These are phyloP conservation scores for Zosterops pallidus DNA, from an alignment of 2,113 vertebrate species.

Conservation along the genomic window DNA sequence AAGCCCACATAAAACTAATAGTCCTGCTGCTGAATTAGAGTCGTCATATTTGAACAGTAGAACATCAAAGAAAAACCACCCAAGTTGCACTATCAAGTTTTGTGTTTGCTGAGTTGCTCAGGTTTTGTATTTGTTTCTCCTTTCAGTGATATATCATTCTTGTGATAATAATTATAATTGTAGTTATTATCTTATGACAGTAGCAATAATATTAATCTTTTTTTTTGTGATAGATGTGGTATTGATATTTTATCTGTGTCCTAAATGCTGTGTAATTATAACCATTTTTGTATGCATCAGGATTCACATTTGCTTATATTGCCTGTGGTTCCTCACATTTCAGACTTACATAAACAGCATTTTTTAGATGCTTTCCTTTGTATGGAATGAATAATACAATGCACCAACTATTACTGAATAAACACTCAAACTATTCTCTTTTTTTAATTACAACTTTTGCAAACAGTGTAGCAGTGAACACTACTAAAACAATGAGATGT, in stretches of 20 bases:
- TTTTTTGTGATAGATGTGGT: background rate
- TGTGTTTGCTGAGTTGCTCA: background rate
- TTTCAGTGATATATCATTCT: background rate
- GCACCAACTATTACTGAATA: slow-evolving; percentile 15
- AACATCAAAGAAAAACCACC: background rate
- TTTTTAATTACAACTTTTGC: slow-evolving; percentile 30
- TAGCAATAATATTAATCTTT: background rate
- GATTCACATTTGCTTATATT: background rate
- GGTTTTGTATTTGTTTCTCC: background rate
- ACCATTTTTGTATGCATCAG: background rate
- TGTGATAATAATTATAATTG: background rate
- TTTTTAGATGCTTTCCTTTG: slow-evolving; percentile 68
- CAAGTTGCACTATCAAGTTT: background rate
- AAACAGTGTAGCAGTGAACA: slow-evolving; percentile 50
- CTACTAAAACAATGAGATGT: background rate
- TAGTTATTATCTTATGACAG: background rate
- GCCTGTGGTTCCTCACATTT: slow-evolving; percentile 26
- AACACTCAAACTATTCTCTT: slow-evolving; percentile 42
- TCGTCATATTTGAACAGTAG: background rate
- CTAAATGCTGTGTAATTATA: background rate
- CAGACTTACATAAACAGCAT: slow-evolving; percentile 15
- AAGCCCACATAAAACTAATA: background rate
- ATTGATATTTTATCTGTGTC: background rate
- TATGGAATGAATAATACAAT: background rate
- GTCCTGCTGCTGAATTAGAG: background rate